Base-by-base conservation (phyloP, 92 coral and sea anemone genomes). In the Porites evermanni region DNA sequence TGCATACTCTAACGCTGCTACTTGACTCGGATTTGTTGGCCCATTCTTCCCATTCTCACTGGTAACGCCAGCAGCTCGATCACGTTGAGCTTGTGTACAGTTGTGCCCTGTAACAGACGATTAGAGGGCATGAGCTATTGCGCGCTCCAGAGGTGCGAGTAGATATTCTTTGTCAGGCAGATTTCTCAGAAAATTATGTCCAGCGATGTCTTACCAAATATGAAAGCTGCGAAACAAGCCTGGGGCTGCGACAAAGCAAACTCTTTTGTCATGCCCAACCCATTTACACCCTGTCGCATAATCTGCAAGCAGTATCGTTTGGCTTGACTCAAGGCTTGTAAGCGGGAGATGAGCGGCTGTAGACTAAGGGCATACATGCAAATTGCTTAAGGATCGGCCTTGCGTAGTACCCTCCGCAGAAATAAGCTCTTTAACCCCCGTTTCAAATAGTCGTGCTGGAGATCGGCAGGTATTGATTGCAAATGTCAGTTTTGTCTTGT, bases 281-380 rank as follows among this genome's bases (percentile, higher is more conserved):
- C 87, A 69, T 24, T 90, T 88, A 6, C 80, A 68, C 9, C 84
- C 86, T 11, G 29, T 75, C 44, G 91, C 88, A 71, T 87, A 80
- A 67, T 82, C 94, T 18, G 92, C 92, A 64, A 86, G 85, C 93
- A 86, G 74, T 86, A 86, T 64, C 79, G 92, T 72, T 80, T 91
- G 53, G 84, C 87, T 11, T 60, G 44, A 70, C 79, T 78, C n/a
- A 58, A 47, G 11, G 50, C 12, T 54, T 73, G 70, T 8, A 88
- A 50, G 52, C 68, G 80, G 13, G 87, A 64, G 67, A 91, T 91
- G n/a, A 88, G 59, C 21, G 92, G 92, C 77, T 89, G 84, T 13
- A 89, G 19, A 60, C 92, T 89, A 21, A 89, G 21, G 11, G 89
- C 85, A 71, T 76, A 89, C 26, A 89, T 26, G 16, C 78, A 12